These are phyloP conservation scores for Physeter macrocephalus DNA, from an alignment of 2,113 vertebrate species.

Conservation along the genomic window DNA sequence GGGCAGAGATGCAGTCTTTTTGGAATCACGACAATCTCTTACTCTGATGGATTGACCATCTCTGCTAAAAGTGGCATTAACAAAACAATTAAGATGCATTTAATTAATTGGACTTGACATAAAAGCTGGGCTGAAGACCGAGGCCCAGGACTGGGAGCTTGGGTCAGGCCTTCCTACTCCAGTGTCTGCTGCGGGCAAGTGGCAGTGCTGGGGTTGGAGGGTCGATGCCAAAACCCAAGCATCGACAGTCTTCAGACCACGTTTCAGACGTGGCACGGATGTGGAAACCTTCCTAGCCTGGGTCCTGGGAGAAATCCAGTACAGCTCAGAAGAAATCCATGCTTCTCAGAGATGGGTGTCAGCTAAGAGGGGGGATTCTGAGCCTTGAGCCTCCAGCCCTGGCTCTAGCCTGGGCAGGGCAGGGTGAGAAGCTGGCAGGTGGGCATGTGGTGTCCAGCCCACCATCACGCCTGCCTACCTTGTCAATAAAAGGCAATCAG, in stretches of 20 bases:
- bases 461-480: not conserved
- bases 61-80: not conserved
- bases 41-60: not conserved
- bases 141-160: not conserved
- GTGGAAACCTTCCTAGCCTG: not conserved
- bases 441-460: not conserved
- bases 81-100: not conserved
- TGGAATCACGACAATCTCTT: not conserved
- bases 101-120: not conserved
- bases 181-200: fast-evolving
- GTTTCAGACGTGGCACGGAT: not conserved
- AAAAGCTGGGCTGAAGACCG: not conserved
- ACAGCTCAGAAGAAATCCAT: not conserved
- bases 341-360: not conserved
- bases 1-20: not conserved
- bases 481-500: not conserved
- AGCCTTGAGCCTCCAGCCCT: fast-evolving
- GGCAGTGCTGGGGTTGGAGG: not conserved
- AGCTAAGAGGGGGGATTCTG: not conserved
- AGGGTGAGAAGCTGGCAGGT: not conserved
- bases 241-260: not conserved
- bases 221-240: not conserved
- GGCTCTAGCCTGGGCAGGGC: not conserved
- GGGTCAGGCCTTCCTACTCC: not conserved
- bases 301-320: not conserved